Evolutionary conservation across 2,113 vertebrate species (phyloP).

Genomic region (Leuciscus idus): DNA sequence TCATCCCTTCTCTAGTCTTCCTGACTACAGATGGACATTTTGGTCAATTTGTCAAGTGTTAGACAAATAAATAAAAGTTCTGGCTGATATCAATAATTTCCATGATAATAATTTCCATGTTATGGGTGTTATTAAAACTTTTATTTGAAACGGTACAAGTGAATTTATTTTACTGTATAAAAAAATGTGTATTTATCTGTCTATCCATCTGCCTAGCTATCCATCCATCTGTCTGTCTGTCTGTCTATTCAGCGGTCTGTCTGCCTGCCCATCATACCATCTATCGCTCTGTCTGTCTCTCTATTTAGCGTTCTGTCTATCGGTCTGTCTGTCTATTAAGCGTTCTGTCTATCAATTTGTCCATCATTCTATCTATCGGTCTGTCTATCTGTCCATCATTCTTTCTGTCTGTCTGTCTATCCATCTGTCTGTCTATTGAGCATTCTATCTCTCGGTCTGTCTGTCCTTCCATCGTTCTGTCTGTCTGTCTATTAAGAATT

Average conservation of each 20-base stretch:
- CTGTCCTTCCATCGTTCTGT: neutral
- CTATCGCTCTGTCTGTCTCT: neutral
- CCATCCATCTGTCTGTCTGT: neutral
- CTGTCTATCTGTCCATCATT: neutral
- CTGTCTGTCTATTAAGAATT: neutral
- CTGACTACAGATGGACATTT: constrained; percentile 1
- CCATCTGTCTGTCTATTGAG: neutral
- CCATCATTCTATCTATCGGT: neutral
- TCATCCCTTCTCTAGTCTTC: constrained; percentile 14
- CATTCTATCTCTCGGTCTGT: neutral
- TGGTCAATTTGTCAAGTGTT: neutral
- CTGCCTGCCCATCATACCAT: no score
- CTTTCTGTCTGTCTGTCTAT: neutral
- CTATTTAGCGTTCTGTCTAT: no score
- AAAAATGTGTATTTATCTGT: neutral
- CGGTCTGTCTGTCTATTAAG: fast-evolving
- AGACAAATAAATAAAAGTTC: neutral
- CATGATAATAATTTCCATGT: neutral
- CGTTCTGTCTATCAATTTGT: neutral
- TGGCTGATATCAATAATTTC: neutral
- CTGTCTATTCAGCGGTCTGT: neutral
- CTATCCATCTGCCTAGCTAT: no score
- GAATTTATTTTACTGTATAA: neutral
- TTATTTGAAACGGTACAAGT: neutral
- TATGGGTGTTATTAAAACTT: neutral